Evolutionary conservation across 2,888 invertebrate species (phyloP).

Genomic region (Argyra leucocephala): DNA sequence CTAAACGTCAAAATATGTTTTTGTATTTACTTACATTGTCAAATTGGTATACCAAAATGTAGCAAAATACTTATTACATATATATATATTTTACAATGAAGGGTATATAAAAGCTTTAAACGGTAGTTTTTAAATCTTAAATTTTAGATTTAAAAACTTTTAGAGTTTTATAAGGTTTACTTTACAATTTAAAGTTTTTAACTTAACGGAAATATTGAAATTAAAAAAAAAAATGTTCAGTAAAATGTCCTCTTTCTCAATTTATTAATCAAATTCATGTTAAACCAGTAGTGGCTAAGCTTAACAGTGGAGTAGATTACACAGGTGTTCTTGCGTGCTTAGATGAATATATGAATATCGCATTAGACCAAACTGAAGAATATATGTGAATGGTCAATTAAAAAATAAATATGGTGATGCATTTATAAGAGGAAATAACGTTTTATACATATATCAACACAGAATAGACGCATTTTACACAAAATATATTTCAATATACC

Average conservation of each 20-base stretch:
- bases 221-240: constrained; percentile 61
- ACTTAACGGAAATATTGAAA: no score
- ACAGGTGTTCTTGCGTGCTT: constrained; percentile 95
- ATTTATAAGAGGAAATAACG: constrained; percentile 98
- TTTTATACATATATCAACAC: constrained; percentile 90
- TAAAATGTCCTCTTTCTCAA: constrained; percentile 94
- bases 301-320: constrained; percentile 98
- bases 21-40: no score
- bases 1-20: no score
- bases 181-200: no score
- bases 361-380: constrained; percentile 97
- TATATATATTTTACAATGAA: no score
- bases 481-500: constrained; percentile 5
- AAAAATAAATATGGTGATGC: constrained; percentile 99
- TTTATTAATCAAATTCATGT: constrained; percentile 97
- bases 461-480: constrained; percentile 65
- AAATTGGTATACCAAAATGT: no score
- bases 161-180: no score
- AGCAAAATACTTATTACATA: no score
- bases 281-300: constrained; percentile 95
- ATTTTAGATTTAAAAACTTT: no score
- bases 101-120: no score
- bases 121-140: no score
- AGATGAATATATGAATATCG: constrained; percentile 99
- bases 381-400: constrained; percentile 95